Base-by-base conservation (phyloP, 2,113 vertebrate genomes). In the Cephalopterus ornatus region DNA sequence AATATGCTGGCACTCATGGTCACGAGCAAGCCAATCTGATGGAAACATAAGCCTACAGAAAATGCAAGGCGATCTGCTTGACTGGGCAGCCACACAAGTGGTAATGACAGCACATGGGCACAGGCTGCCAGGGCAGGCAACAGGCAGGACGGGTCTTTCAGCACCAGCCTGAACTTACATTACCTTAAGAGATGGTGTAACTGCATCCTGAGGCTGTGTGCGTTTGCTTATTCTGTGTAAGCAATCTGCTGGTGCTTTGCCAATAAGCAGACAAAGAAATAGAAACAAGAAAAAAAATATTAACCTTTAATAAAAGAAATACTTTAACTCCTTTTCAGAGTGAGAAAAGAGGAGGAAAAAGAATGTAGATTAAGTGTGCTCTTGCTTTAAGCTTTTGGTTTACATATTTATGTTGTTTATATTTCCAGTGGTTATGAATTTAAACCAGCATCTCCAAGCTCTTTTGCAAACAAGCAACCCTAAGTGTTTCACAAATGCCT, bases 41-140 rank as follows among this genome's bases (percentile, higher is more conserved):
- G 88, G 95, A 88, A 96, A 93, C 53, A 79, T 6, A 23, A 92
- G 5, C 82, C 81, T 46, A 3, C 47, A 56, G 85, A 55, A 65
- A 75, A 47, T 1, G 70, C 74, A 63, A 39, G 62, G 85, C 41
- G 63, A 88, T 76, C 49, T 42, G 88, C 74, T 44, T 71, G 88
- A 22, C 58, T 82, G 85, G 78, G 85, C 93, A 96, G 92, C 85
- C 85, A 76, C 88, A 82, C 74, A 85, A 77, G 90, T 18, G 90
- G 92, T 19, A 73, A 22, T 83, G 94, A 76, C 85, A 92, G 94
- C 74, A 61, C 44, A 33, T 0, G 62, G 93, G 81, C 92, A 75
- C 2, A 8, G 77, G 87, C 80, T 94, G 89, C 67, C 78, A 79
- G 78, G 56, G 62, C 56, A 0, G 0, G 75, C 75, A 49, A 21